Percentiles rank a stretch among this genome's conserved stretches.
Conservation (phyloP, 2,113 vertebrate genomes). For the Phalacrocorax aristotelis region DNA sequence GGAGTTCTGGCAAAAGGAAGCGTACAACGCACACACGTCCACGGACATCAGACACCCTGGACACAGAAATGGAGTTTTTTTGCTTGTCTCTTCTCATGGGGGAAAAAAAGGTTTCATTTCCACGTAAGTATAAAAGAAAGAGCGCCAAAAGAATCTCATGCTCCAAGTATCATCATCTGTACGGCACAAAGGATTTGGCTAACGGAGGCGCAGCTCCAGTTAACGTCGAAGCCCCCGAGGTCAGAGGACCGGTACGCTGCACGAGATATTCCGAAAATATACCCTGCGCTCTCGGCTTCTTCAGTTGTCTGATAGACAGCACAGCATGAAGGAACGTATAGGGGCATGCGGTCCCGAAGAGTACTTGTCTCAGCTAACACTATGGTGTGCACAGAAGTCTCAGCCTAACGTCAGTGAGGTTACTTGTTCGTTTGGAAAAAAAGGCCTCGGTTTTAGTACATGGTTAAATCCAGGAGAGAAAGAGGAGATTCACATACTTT, state of each 20-base stretch:
- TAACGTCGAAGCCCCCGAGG: not conserved
- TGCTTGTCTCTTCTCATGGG: not conserved
- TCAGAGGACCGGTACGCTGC: accelerated
- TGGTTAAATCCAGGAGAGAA: not conserved
- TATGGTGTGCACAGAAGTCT: accelerated
- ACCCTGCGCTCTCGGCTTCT: not conserved
- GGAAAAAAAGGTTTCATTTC: not conserved
- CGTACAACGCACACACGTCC: accelerated
- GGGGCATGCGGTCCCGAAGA: accelerated
- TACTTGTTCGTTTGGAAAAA: not conserved
- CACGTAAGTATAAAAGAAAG: not conserved
- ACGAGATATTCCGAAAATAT: not conserved
- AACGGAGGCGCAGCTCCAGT: not conserved
- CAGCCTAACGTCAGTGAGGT: not conserved
- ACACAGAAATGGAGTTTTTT: not conserved
- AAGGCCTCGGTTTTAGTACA: not conserved
- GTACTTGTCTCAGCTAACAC: not conserved
- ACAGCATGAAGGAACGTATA: accelerated
- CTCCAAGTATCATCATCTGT: not conserved
- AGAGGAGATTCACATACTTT: not conserved
- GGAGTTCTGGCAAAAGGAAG: not conserved
- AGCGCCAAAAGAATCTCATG: not conserved
- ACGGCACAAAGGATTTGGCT: not conserved
- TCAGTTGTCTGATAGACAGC: not conserved
- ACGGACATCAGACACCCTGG: not conserved